Conservation (phyloP, 2,797 vertebrate genomes). For the Falco biarmicus region DNA sequence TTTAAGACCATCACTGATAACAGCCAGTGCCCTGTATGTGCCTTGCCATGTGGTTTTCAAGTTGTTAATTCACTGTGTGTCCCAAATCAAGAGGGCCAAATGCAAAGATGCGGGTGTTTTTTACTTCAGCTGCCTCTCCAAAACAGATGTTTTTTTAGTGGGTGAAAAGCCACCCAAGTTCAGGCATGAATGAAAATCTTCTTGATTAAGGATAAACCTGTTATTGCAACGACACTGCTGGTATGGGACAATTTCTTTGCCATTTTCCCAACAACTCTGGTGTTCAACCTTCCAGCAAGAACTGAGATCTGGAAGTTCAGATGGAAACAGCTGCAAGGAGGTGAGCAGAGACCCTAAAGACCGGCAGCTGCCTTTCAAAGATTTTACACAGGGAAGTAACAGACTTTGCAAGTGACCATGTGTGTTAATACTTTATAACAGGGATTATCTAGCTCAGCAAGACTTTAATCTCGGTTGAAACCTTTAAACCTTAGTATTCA, state of each 20-base stretch:
- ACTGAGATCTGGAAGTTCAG: background rate
- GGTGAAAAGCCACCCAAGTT: background rate
- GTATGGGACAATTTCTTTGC: fast-evolving
- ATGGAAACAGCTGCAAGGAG: background rate
- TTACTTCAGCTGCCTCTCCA: background rate
- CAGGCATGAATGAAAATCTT: background rate
- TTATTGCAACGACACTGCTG: no score
- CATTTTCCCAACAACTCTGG: background rate
- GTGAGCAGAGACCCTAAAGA: background rate
- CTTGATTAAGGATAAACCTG: background rate
- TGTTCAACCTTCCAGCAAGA: background rate
- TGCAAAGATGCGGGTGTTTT: fast-evolving
- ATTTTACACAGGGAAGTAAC: fast-evolving
- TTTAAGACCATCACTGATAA: background rate
- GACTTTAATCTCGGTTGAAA: background rate
- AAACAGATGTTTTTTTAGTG: background rate
- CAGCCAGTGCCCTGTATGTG: fast-evolving
- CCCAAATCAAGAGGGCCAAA: background rate
- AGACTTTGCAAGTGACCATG: background rate
- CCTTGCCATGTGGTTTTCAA: background rate
- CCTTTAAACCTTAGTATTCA: background rate
- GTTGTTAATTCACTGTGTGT: fast-evolving
- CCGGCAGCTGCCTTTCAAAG: background rate
- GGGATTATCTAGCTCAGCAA: background rate
- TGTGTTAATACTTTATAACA: background rate